Percentiles rank a stretch among this genome's conserved stretches.
phyloP scores from a whole-genome alignment of 2,888 invertebrate species.

The Teleiodes luculella region DNA sequence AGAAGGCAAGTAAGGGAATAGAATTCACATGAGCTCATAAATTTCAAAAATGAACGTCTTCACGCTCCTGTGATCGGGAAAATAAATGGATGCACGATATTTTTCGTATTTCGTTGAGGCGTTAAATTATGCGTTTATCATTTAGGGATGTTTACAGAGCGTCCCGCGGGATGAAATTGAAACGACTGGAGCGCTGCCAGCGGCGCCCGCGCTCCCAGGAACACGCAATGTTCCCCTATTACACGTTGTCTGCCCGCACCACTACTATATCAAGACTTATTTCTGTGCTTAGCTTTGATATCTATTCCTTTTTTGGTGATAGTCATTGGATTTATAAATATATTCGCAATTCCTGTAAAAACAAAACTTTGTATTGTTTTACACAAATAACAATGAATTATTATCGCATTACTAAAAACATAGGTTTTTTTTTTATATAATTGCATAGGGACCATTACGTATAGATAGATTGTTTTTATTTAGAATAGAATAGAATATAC shows the following conservation, averaged over 20 bases:
- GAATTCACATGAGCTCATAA: slow-evolving; percentile 50
- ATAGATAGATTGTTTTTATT: too few relatives aligned
- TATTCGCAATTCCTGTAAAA: background rate
- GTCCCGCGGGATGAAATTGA: slow-evolving; percentile 71
- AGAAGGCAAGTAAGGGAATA: slow-evolving; percentile 15
- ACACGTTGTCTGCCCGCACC: background rate
- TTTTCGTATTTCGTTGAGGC: slow-evolving; percentile 38
- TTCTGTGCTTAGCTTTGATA: background rate
- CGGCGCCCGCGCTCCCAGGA: slow-evolving; percentile 51
- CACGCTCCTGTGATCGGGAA: slow-evolving; percentile 55
- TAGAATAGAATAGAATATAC: too few relatives aligned
- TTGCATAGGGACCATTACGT: too few relatives aligned
- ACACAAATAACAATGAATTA: too few relatives aligned
- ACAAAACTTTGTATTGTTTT: background rate
- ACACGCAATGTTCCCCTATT: slow-evolving; percentile 34
- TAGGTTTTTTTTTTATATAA: too few relatives aligned
- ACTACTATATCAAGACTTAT: background rate
- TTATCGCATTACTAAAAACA: too few relatives aligned
- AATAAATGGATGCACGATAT: slow-evolving; percentile 12
- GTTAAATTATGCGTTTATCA: slow-evolving; percentile 76
- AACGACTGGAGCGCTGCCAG: slow-evolving; percentile 73
- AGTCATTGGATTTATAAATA: slow-evolving; percentile 7
- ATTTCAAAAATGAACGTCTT: slow-evolving; percentile 56
- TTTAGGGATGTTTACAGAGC: slow-evolving; percentile 74
- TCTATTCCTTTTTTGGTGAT: slow-evolving; percentile 1